Base-by-base conservation (phyloP, 2,797 vertebrate species). In the Arctocebus calabarensis region DNA sequence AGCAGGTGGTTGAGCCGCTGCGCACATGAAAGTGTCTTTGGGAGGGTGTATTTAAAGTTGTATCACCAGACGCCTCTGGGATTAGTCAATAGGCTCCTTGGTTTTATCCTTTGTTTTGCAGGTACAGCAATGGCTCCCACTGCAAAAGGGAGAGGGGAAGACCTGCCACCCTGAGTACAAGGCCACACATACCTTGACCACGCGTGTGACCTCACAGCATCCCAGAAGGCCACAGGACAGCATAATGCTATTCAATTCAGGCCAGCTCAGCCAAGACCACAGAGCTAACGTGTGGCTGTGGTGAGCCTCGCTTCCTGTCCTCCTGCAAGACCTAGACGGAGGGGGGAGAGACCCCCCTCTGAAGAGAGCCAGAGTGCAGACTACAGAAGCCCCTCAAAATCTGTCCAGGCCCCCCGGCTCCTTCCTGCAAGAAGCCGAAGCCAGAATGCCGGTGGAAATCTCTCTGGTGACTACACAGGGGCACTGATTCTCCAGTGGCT, bases 151-250 rank as follows among this genome's bases (percentile, higher is more conserved):
- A 68, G 12, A 27, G 59, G 57, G 12, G 52, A n/a, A 12, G 37
- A 25, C 12, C 12, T 4, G 1, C 3, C 55, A 17, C 52, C 52
- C 48, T 9, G 55, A 14, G 16, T 0, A 0, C 13, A 43, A 45
- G 43, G 43, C 34, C 34, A 5, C 8, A 1, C 8, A 45, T 12
- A 16, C 29, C 19, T 22, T 4, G 0, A 23, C 12, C 55, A 19
- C 11, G 11, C 10, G 11, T 20, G 48, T 25, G n/a, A 68, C 20
- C 20, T 85, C 22, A 14, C 61, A 5, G 34, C 5, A 22, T 22
- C 43, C 27, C 6, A 17, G 40, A 20, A 75, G 16, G 52, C 32
- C 4, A 2, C 22, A 37, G 52, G 61, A 14, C 6, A 5, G 5
- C 9, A 12, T 7, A 52, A 52, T 10, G 22, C n/a, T 75, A 1